Percentiles rank a stretch among this genome's conserved stretches.
Conservation (phyloP, 2,888 invertebrate species). For the Machimus rusticus region DNA sequence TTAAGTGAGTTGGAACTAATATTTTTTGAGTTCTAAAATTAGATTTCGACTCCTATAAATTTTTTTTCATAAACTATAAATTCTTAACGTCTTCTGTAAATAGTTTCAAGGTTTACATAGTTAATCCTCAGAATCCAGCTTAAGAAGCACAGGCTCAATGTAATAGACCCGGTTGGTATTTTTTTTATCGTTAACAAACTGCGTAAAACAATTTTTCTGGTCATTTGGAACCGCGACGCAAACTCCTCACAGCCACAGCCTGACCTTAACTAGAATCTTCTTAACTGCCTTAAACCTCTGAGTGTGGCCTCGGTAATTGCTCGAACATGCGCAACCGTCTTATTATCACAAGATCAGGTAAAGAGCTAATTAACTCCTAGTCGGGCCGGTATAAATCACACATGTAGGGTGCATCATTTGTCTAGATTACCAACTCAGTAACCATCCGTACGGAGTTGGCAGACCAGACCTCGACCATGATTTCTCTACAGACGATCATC, state of each 20-base stretch:
- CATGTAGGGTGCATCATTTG: background rate
- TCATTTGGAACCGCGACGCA: background rate
- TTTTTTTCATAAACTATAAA: background rate
- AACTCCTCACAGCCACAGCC: background rate
- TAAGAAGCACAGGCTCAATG: background rate
- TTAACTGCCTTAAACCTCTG: background rate
- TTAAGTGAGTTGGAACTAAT: background rate
- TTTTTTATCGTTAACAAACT: background rate
- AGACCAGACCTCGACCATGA: background rate
- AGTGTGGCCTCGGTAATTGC: background rate
- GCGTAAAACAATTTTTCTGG: background rate
- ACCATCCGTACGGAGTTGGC: background rate
- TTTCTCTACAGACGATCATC: background rate
- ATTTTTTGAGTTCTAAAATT: background rate
- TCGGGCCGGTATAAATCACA: background rate
- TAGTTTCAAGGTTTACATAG: background rate
- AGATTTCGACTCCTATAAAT: background rate
- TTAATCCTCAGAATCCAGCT: background rate
- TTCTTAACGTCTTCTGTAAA: background rate
- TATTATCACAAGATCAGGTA: background rate
- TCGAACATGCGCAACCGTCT: background rate
- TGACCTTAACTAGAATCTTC: background rate
- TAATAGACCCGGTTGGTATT: background rate
- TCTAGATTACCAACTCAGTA: background rate
- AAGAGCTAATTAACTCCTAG: background rate